phyloP scores from a whole-genome alignment of 2,888 invertebrate genomes.

The Melinaea marsaeus region DNA sequence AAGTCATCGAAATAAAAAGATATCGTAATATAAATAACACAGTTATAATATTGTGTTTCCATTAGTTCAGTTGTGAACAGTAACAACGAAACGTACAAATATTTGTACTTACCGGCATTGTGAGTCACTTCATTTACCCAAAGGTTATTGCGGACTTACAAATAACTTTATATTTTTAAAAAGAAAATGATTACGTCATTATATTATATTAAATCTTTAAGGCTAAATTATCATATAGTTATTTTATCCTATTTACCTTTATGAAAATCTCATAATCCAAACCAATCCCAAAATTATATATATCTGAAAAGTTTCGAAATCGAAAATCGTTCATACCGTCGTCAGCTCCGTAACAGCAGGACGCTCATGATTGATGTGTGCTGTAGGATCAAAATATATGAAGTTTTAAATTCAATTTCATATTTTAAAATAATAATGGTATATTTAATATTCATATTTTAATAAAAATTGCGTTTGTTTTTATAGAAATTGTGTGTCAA shows the following conservation, averaged over 20 bases:
- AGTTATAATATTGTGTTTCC: conserved; percentile 26
- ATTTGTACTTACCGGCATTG: conserved; percentile 49
- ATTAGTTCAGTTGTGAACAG: conserved; percentile 29
- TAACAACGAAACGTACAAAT: conserved; percentile 52
- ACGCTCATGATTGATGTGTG: conserved; percentile 57
- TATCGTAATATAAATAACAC: conserved; percentile 10
- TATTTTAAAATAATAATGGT: not conserved
- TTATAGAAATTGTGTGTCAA: no score
- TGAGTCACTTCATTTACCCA: conserved; percentile 15
- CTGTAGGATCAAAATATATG: conserved; percentile 8
- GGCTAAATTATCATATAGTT: no score
- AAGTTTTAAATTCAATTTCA: not conserved
- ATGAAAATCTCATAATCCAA: no score
- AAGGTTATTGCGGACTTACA: conserved; percentile 11
- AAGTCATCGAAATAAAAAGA: conserved; percentile 8
- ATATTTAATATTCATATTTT: no score
- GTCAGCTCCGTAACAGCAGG: conserved; percentile 45
- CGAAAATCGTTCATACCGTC: conserved; percentile 59
- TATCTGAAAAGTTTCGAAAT: conserved; percentile 26
- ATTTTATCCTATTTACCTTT: no score
- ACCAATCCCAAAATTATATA: not conserved
- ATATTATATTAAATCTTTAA: no score
- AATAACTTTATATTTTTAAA: no score
- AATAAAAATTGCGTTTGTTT: no score
- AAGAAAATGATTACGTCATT: no score